Conservation (phyloP, 1,140 invertebrate species). For the Camponotus pennsylvanicus region DNA sequence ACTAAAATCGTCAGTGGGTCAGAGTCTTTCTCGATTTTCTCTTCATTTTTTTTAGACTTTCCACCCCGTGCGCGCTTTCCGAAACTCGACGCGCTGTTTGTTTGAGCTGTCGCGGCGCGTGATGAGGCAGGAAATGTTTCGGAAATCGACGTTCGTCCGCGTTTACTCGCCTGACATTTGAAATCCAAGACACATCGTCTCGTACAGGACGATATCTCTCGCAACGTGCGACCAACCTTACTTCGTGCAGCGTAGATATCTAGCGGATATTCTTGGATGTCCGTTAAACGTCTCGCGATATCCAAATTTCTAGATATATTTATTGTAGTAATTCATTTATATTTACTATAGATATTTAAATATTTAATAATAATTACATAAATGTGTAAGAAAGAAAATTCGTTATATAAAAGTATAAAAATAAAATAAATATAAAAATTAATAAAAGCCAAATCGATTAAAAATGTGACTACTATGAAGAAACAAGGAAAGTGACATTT, state of each 20-base stretch:
- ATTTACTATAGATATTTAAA: not conserved
- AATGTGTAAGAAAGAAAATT: too few species aligned
- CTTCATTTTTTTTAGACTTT: conserved; percentile 52
- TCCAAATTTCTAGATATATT: not conserved
- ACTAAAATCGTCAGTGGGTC: conserved; percentile 49
- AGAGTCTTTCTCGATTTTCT: conserved; percentile 35
- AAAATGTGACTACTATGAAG: too few species aligned
- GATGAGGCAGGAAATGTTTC: conserved; percentile 78
- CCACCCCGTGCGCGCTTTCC: conserved; percentile 45
- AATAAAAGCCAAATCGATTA: too few species aligned
- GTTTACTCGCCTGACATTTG: conserved; percentile 76
- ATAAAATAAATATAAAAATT: too few species aligned
- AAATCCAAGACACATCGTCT: conserved; percentile 73
- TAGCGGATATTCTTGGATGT: conserved; percentile 48
- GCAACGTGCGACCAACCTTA: not conserved
- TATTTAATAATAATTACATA: too few species aligned
- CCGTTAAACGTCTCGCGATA: not conserved
- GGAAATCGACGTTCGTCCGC: conserved; percentile 74
- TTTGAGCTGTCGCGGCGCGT: conserved; percentile 81
- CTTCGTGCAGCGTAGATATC: not conserved
- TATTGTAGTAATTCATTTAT: not conserved
- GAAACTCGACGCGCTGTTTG: conserved; percentile 80
- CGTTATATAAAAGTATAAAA: too few species aligned
- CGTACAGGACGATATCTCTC: conserved; percentile 58
- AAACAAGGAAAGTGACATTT: too few species aligned